Evolutionary conservation across 2,113 vertebrate species (phyloP).

Genomic region (Apteryx mantelli): DNA sequence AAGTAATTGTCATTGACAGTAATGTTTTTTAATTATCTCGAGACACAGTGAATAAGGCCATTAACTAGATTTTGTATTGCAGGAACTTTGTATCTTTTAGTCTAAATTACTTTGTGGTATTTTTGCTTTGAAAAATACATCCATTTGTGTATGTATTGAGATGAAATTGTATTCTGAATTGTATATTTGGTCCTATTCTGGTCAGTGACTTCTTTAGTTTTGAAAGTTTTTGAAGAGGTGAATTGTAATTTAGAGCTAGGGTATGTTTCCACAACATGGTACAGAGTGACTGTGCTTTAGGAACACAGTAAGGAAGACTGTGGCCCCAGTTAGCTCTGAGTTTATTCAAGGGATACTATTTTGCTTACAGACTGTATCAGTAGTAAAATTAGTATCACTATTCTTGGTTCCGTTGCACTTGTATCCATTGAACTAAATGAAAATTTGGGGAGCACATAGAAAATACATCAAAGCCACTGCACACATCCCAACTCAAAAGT

Average conservation of each 20-base stretch:
- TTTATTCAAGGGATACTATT: not conserved
- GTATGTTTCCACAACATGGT: fast-evolving
- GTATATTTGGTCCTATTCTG: not conserved
- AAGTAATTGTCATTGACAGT: not conserved
- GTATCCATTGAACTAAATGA: not conserved
- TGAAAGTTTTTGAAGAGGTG: not conserved
- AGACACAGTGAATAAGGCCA: not conserved
- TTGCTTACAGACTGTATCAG: not conserved
- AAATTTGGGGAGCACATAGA: not conserved
- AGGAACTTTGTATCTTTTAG: not conserved
- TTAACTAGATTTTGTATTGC: not conserved
- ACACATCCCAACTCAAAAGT: not conserved
- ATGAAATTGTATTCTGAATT: not conserved
- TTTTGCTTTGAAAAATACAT: not conserved
- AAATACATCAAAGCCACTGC: not conserved
- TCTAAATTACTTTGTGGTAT: not conserved
- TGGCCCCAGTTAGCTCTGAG: not conserved
- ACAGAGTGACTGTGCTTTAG: not conserved
- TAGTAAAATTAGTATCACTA: not conserved
- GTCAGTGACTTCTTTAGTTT: not conserved
- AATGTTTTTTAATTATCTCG: not conserved
- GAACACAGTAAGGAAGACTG: not conserved
- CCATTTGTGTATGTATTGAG: not conserved
- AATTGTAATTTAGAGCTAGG: not conserved
- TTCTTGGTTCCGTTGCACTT: not conserved